phyloP scores from a whole-genome alignment of 2,888 invertebrate genomes.

The Gymnocheta viridis region DNA sequence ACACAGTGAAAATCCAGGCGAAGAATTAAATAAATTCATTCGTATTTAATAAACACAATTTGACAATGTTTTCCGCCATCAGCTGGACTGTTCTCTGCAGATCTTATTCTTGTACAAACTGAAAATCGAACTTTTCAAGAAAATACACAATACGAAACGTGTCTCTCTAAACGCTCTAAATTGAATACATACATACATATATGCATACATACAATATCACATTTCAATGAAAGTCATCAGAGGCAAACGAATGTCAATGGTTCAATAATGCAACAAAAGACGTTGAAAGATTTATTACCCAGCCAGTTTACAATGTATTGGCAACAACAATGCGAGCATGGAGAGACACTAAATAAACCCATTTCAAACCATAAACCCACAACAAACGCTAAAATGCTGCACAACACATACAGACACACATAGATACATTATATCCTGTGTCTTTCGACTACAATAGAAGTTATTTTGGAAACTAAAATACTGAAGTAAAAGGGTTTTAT shows the following conservation, averaged over 20 bases:
- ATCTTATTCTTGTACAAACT: background rate
- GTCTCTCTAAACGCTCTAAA: background rate
- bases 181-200: no score
- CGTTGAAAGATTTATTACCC: constrained; percentile 72
- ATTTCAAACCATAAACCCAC: constrained; percentile 62
- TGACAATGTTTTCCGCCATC: no score
- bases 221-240: constrained; percentile 57
- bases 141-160: background rate
- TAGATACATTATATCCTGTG: constrained; percentile 15
- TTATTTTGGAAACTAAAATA: constrained; percentile 51
- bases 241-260: constrained; percentile 63
- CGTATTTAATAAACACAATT: no score
- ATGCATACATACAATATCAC: constrained; percentile 29
- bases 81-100: no score
- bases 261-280: constrained; percentile 66
- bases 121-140: no score
- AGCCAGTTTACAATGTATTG: constrained; percentile 48
- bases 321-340: constrained; percentile 31
- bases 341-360: constrained; percentile 58
- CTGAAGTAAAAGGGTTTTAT: constrained; percentile 48
- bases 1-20: no score
- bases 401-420: constrained; percentile 13
- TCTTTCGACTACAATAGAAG: constrained; percentile 31
- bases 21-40: no score
- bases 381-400: constrained; percentile 26